Evolutionary conservation across 2,797 vertebrate species (phyloP).

Genomic region (Helicolenus hilgendorfi): DNA sequence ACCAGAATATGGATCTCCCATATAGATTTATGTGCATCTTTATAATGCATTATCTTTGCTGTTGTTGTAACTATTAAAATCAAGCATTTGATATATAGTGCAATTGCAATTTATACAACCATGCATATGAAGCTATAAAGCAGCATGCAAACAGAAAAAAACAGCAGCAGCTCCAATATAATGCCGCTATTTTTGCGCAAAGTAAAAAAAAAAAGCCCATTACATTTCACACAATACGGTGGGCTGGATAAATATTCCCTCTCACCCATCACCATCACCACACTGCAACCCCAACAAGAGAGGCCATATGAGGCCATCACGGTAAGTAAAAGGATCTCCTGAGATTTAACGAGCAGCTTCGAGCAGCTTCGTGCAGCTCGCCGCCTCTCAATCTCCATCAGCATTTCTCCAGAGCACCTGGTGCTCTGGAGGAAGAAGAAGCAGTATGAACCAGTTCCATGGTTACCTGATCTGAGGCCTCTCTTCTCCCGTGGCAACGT

Average conservation of each 20-base stretch:
- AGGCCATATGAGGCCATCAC: slow-evolving; percentile 25
- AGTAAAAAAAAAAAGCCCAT: slow-evolving; percentile 32
- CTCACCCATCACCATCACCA: neutral
- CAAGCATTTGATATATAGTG: neutral
- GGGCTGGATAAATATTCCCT: neutral
- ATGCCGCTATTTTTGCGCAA: slow-evolving; percentile 73
- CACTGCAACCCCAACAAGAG: slow-evolving; percentile 3
- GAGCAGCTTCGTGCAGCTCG: slow-evolving; percentile 37
- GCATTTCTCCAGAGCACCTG: slow-evolving; percentile 57
- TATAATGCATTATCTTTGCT: neutral
- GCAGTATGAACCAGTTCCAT: slow-evolving; percentile 14
- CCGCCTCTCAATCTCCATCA: slow-evolving; percentile 57
- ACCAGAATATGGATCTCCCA: slow-evolving; percentile 1
- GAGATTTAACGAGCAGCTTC: slow-evolving; percentile 52
- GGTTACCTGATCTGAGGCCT: slow-evolving; percentile 88
- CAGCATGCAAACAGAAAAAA: neutral
- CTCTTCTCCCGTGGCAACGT: slow-evolving; percentile 81
- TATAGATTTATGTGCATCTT: neutral
- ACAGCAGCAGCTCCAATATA: neutral
- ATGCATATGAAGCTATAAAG: neutral
- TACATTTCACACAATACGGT: slow-evolving; percentile 18
- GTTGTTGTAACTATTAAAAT: neutral
- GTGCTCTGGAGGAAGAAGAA: neutral
- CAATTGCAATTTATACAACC: neutral
- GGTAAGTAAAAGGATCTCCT: slow-evolving; percentile 57